Base-by-base conservation (phyloP, 2,888 invertebrate species). In the Willowsia nigromaculata region DNA sequence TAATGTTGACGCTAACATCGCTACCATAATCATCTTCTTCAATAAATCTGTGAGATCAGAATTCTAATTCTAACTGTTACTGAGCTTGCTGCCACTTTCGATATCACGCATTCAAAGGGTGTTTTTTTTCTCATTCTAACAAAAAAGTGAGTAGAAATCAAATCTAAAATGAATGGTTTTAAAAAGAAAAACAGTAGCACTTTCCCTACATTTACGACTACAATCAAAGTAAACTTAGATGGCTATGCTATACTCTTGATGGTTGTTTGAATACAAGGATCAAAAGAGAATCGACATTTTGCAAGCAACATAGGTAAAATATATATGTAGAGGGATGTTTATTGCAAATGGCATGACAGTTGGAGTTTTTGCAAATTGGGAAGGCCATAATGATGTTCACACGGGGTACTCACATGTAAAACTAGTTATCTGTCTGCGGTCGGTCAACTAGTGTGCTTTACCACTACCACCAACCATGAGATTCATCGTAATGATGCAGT, bases 201-300 rank as follows among this genome's bases (percentile, higher is more conserved):
- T 50, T 50, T 50, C n/a, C n/a, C n/a, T 50, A 50, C 50, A 50
- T 50, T 50, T 50, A n/a, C 7, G 15, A n/a, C n/a, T 3, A 50
- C n/a, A 50, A 50, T 50, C 50, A 50, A 50, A 50, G 7, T 15
- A 50, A 50, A 50, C 50, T 50, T 50, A n/a, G 13, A 6, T 50
- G 50, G 50, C 3, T 37, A 37, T 9, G 4, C 9, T 6, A 15
- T 15, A 15, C 15, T 37, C 80, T 59, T 80, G 59, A 80, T 80
- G 80, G 80, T 37, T 80, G 33, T 80, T 80, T 80, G 33, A 80
- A 80, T 53, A 80, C 40, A 37, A 18, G 11, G 9, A 15, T 6
- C n/a, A 13, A n/a, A 15, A 50, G n/a, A 50, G 15, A 50, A 59
- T 59, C 7, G 22, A 27, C 59, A 15, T n/a, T n/a, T n/a, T n/a